Conservation (phyloP, 2,888 invertebrate genomes). For the Eupelmus urozonus region DNA sequence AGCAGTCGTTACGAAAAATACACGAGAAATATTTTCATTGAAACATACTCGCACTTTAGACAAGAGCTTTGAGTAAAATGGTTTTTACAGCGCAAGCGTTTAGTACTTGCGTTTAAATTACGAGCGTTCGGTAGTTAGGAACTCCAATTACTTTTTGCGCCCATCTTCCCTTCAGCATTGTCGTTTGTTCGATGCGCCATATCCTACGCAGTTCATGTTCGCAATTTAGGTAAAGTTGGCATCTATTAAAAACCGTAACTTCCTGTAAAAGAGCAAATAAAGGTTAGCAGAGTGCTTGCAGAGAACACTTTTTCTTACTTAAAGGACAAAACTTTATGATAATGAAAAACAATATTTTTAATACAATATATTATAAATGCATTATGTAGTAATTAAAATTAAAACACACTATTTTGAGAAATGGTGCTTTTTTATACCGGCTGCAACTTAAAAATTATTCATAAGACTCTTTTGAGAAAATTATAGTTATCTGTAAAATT, state of each 20-base stretch:
- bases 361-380: too few species aligned
- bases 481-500: too few species aligned
- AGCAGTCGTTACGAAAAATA: too few species aligned
- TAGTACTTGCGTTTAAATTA: constrained; percentile 33
- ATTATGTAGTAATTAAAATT: too few species aligned
- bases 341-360: too few species aligned
- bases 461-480: too few species aligned
- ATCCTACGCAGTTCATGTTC: too few species aligned
- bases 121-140: constrained; percentile 35
- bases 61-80: constrained; percentile 18
- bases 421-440: too few species aligned
- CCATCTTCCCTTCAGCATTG: background rate
- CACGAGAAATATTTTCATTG: too few species aligned
- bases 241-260: constrained; percentile 8
- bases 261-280: background rate
- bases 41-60: background rate
- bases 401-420: background rate
- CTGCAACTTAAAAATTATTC: too few species aligned
- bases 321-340: background rate
- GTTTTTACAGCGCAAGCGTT: constrained; percentile 34
- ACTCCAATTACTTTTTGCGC: constrained; percentile 50
- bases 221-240: background rate
- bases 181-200: constrained; percentile 12
- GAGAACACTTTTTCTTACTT: too few species aligned
- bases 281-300: too few species aligned